Evolutionary conservation across 53 echinoderm and acorn worm genomes (phyloP).

Genomic region (Luidia sarsii): DNA sequence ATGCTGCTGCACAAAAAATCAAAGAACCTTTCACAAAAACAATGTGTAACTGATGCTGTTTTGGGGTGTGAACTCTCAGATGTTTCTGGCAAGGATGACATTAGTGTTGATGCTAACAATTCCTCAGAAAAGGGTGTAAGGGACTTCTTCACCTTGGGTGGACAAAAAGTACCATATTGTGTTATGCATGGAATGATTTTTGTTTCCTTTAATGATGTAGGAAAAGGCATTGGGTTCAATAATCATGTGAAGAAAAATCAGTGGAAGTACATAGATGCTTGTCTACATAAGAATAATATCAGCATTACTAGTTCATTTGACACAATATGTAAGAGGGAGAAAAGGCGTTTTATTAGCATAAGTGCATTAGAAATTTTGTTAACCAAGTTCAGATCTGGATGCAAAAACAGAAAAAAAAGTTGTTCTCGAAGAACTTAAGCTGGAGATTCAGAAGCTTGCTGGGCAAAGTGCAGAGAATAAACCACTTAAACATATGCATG

Average conservation of each 20-base stretch:
- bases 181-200: too few relatives aligned
- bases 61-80: too few relatives aligned
- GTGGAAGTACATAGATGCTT: constrained; percentile 22
- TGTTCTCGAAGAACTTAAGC: not conserved
- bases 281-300: too few relatives aligned
- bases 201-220: too few relatives aligned
- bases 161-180: too few relatives aligned
- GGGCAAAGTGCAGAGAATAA: not conserved
- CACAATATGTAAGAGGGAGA: not conserved
- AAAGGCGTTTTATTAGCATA: not conserved
- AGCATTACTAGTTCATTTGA: constrained; percentile 16
- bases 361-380: not conserved
- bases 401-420: not conserved
- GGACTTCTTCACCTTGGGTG: too few relatives aligned
- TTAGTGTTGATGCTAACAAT: too few relatives aligned
- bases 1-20: too few relatives aligned
- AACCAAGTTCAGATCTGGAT: not conserved
- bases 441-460: not conserved
- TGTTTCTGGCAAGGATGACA: too few relatives aligned
- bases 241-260: constrained; percentile 2
- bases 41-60: too few relatives aligned
- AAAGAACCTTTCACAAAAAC: too few relatives aligned
- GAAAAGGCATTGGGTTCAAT: not conserved
- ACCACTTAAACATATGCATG: not conserved
- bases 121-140: too few relatives aligned